A percentile compares a stretch with the other conserved stretches of the same genome.
These are phyloP conservation scores for Macroteleia sp. DNA, from an alignment of 2,888 invertebrate genomes.

Conservation along the genomic window DNA sequence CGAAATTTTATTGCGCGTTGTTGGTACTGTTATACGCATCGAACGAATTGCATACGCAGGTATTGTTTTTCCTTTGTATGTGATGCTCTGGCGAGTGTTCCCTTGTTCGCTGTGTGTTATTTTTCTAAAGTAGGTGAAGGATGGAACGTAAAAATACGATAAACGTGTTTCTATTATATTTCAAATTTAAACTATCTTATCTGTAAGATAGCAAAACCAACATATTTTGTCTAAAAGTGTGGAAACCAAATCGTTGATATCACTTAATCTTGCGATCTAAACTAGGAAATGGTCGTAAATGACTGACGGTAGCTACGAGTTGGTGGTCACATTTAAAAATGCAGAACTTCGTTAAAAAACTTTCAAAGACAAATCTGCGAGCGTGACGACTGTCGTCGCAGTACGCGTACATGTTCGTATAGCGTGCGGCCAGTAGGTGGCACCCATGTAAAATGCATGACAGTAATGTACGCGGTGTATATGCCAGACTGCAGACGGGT, in stretches of 20 bases:
- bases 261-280: constrained; percentile 36
- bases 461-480: constrained; percentile 73
- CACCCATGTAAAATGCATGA: constrained; percentile 80
- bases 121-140: constrained; percentile 26
- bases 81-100: background rate
- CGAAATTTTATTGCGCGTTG: constrained; percentile 33
- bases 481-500: constrained; percentile 71
- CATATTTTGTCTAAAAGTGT: too few species aligned
- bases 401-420: background rate
- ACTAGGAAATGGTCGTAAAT: constrained; percentile 3
- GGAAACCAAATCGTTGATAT: constrained; percentile 17
- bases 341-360: constrained; percentile 36
- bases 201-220: too few species aligned
- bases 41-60: constrained; percentile 41
- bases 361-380: constrained; percentile 30
- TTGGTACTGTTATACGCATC: constrained; percentile 43
- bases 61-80: constrained; percentile 22
- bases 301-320: background rate
- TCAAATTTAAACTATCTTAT: too few species aligned
- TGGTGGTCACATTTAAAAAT: constrained; percentile 33
- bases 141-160: constrained; percentile 12
- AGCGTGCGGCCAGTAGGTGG: constrained; percentile 47
- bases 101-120: constrained; percentile 6
- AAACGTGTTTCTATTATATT: too few species aligned
- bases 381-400: constrained; percentile 48